Evolutionary conservation across 2,113 vertebrate genomes (phyloP), one percentile per base, ranked within the genome.

Genomic region (Leptocoma aspasia): DNA sequence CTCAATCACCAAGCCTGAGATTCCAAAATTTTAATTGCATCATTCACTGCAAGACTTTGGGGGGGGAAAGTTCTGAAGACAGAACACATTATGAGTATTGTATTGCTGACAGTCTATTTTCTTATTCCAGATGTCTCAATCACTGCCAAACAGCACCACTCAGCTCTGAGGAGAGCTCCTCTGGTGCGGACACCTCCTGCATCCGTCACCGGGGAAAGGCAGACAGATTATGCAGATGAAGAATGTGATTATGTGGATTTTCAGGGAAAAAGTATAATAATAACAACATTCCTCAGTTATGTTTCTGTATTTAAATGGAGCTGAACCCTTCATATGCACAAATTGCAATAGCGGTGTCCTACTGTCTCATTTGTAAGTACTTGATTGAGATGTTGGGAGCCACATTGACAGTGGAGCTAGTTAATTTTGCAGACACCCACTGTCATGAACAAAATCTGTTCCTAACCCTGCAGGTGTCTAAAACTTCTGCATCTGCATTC

Each of bases 11-110:
- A 93, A 1, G 59, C 49, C 60, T 89, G 82, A 71, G 61, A 69
- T 90, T 94, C 92, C 82, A 94, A 92, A 94, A 95, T 90, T 97
- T 90, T 97, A 97, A 96, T 95, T 96, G 72, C 44, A 20, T 90
- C 3, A 0, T 90, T 95, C 88, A 60, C 71, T 83, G 44, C 2
- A 28, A 93, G 60, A 65, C 75, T 86, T 80, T 45, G 9, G 69
- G 52, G 54, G 75, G 13, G 39, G 39, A 44, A 78, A 83, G 56
- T 75, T 90, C 45, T 89, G 86, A 88, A 90, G 53, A 92, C 1
- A 30, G 65, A 91, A 84, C 49, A 42, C 66, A 69, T 93, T 69
- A 76, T 39, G 72, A 86, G 49, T 35, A 92, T 93, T 95, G 92
- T 91, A 26, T 68, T 76, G 26, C 53, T 90, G 92, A 92, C 77